phyloP scores from a whole-genome alignment of 2,797 vertebrate species.

The Paratrypauchen microcephalus region DNA sequence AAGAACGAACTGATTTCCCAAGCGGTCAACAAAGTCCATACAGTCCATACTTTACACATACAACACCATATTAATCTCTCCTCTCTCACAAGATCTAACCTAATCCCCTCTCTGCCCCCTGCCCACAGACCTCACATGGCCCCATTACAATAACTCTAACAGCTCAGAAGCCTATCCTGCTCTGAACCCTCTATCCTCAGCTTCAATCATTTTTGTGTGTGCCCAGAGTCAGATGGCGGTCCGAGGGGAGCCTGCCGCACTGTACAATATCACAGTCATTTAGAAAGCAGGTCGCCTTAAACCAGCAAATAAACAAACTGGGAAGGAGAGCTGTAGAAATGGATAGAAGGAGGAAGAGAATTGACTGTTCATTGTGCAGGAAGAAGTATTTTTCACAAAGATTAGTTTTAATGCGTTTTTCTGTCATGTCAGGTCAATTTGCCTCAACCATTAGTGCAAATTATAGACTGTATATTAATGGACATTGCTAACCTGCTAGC shows the following conservation, averaged over 20 bases:
- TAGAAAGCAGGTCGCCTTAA: not conserved
- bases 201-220: conserved; percentile 18
- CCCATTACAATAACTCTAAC: conserved; percentile 24
- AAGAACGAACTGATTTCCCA: too few species aligned
- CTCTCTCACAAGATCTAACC: not conserved
- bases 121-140: conserved; percentile 6
- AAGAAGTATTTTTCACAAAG: not conserved
- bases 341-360: not conserved
- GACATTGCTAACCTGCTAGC: too few species aligned
- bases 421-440: not conserved
- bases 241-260: not conserved
- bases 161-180: not conserved
- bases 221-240: not conserved
- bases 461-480: too few species aligned
- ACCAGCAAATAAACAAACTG: conserved; percentile 1
- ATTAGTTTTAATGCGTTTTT: not conserved
- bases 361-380: not conserved
- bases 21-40: not conserved
- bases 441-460: not conserved
- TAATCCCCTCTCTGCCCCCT: not conserved
- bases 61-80: not conserved
- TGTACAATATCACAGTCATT: not conserved
- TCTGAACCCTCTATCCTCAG: conserved; percentile 13
- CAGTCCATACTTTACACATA: not conserved
- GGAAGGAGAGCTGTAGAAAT: too few species aligned